Conservation (phyloP, 2,888 invertebrate species). For the Tortrix viridana region DNA sequence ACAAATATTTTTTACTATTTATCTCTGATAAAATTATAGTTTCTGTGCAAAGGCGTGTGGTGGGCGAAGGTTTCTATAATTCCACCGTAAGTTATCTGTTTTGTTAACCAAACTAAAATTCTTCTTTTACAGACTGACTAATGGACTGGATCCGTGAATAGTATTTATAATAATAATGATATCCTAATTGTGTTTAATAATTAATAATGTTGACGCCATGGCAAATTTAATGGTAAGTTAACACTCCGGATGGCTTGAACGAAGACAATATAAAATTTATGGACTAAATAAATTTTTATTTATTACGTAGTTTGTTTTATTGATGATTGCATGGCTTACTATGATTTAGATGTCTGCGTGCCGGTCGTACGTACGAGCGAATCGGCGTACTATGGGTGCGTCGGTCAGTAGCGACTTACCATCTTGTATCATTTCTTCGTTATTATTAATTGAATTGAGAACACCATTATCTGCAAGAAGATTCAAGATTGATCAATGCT, state of each 20-base stretch:
- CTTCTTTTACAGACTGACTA: conserved; percentile 63
- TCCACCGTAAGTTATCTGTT: neutral
- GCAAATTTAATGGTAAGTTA: conserved; percentile 21
- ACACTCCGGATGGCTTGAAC: conserved; percentile 8
- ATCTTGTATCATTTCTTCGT: no score
- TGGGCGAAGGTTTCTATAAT: no score
- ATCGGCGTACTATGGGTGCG: no score
- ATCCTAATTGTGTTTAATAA: conserved; percentile 15
- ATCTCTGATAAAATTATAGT: no score
- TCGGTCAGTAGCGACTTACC: no score
- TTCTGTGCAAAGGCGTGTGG: no score
- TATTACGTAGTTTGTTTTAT: conserved; percentile 30
- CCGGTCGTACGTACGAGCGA: no score
- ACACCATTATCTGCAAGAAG: no score
- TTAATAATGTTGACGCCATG: conserved; percentile 20
- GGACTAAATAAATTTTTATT: conserved; percentile 34
- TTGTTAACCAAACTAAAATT: neutral
- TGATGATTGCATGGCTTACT: conserved; percentile 10
- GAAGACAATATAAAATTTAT: conserved; percentile 24
- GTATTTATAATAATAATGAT: conserved; percentile 21
- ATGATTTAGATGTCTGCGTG: no score
- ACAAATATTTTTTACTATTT: no score
- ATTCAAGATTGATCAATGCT: no score
- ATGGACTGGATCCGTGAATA: conserved; percentile 41
- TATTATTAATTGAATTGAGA: no score